phyloP scores from a whole-genome alignment of 2,113 vertebrate species.

The Genyomyrus donnyi region DNA sequence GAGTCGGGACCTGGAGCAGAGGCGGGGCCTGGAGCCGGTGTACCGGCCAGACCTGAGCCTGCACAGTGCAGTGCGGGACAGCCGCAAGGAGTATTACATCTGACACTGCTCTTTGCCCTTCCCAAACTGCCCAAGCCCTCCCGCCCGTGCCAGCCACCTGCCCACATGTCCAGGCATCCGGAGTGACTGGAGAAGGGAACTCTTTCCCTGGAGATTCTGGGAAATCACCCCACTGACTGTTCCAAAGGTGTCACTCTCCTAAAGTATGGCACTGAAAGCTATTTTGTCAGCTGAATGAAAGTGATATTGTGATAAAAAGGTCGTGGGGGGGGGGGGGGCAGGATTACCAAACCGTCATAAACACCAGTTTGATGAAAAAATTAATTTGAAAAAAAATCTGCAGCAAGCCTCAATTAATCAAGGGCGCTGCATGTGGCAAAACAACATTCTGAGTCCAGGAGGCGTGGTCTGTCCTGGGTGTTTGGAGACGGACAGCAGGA shows the following conservation, averaged over 20 bases:
- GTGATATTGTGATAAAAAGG: background rate
- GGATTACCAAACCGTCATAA: background rate
- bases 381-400: background rate
- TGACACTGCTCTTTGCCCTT: slow-evolving; percentile 48
- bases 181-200: background rate
- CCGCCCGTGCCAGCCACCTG: background rate
- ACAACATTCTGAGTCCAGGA: background rate
- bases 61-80: slow-evolving; percentile 81
- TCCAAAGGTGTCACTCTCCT: background rate
- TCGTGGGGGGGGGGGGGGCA: background rate
- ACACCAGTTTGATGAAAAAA: background rate
- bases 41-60: slow-evolving; percentile 85
- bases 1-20: slow-evolving; percentile 42
- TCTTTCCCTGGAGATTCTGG: slow-evolving; percentile 11
- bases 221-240: background rate
- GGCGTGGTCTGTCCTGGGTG: background rate
- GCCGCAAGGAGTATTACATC: slow-evolving; percentile 94
- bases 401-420: background rate
- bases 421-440: background rate
- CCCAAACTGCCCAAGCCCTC: background rate
- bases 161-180: background rate
- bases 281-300: background rate
- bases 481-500: background rate
- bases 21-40: slow-evolving; percentile 51
- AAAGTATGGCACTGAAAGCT: background rate